phyloP scores from a whole-genome alignment of 2,113 vertebrate genomes.

The Rynchops niger region DNA sequence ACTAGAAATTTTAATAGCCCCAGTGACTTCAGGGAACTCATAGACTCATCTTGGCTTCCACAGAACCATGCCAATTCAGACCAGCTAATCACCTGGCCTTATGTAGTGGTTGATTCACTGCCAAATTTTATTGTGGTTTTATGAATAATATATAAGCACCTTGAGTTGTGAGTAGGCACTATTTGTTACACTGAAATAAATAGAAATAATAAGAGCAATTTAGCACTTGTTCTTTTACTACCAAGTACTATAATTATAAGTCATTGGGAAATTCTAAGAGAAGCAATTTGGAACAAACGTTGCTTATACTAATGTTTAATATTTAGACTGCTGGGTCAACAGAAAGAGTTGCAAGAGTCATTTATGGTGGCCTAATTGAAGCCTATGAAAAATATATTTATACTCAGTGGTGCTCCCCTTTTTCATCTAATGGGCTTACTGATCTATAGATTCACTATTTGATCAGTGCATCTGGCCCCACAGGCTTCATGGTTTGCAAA shows the following conservation, averaged over 20 bases:
- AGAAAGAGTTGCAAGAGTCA: constrained; percentile 67
- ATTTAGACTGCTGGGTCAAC: constrained; percentile 71
- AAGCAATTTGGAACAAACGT: constrained; percentile 71
- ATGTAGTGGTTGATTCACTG: background rate
- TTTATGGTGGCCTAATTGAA: constrained; percentile 68
- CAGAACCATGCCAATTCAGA: background rate
- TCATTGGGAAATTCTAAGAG: constrained; percentile 57
- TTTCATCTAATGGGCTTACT: constrained; percentile 65
- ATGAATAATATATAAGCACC: background rate
- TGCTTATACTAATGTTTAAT: constrained; percentile 73
- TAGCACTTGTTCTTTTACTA: constrained; percentile 47
- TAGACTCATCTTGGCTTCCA: background rate
- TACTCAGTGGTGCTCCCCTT: constrained; percentile 51
- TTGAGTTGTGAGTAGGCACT: background rate
- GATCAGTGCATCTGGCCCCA: constrained; percentile 75
- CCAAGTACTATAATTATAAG: constrained; percentile 48
- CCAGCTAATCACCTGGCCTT: background rate
- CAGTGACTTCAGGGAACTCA: background rate
- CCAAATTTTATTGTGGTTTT: constrained; percentile 13
- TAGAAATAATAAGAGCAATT: constrained; percentile 57
- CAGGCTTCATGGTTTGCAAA: constrained; percentile 76
- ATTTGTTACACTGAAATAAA: constrained; percentile 35
- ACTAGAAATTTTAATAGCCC: background rate
- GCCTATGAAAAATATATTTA: constrained; percentile 63
- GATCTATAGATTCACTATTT: constrained; percentile 72